Conservation (phyloP, 2,113 vertebrate species). For the Blennius ocellaris region DNA sequence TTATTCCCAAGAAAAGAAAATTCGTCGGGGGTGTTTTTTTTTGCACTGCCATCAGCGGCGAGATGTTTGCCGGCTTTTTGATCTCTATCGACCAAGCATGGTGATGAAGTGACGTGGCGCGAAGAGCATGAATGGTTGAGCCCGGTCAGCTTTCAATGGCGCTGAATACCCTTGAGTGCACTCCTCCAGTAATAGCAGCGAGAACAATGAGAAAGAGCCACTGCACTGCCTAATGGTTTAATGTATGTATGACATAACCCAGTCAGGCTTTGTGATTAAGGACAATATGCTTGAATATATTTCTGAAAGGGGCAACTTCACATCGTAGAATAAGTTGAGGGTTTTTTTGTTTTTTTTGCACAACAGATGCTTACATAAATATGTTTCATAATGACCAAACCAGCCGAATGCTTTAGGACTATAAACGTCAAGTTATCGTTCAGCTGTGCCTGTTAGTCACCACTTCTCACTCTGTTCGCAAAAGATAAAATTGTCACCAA, state of each 20-base stretch:
- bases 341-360: constrained; percentile 4
- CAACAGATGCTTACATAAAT: constrained; percentile 45
- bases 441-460: not conserved
- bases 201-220: constrained; percentile 68
- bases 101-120: constrained; percentile 21
- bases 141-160: constrained; percentile 58
- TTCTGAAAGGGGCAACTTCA: constrained; percentile 22
- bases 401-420: constrained; percentile 12
- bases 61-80: constrained; percentile 53
- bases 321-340: constrained; percentile 4
- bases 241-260: constrained; percentile 64
- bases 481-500: not conserved
- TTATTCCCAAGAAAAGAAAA: constrained; percentile 28
- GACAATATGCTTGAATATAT: constrained; percentile 18
- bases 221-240: constrained; percentile 60
- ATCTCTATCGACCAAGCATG: constrained; percentile 30
- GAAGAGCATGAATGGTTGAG: constrained; percentile 30
- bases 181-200: constrained; percentile 65
- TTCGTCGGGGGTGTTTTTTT: constrained; percentile 47
- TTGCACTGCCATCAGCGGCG: constrained; percentile 29
- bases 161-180: constrained; percentile 69
- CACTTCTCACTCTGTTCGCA: not conserved
- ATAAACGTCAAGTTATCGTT: constrained; percentile 33
- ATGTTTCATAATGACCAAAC: constrained; percentile 19
- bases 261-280: constrained; percentile 28